Conservation (phyloP, 2,113 vertebrate species). For the Hylia prasina region DNA sequence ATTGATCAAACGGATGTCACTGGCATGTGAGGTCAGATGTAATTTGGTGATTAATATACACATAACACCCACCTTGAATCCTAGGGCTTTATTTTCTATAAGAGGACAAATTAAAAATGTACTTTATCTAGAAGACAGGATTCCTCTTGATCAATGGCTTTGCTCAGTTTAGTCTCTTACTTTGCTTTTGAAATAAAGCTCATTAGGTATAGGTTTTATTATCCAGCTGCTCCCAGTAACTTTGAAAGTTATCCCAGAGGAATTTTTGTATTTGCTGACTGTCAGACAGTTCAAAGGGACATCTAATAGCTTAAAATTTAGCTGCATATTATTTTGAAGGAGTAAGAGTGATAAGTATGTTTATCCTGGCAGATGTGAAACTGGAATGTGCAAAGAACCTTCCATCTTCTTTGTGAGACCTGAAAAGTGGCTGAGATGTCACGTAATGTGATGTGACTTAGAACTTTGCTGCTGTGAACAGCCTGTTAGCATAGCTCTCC, state of each 20-base stretch:
- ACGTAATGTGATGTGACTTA: background rate
- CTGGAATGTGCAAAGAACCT: background rate
- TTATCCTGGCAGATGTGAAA: background rate
- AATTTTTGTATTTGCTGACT: background rate
- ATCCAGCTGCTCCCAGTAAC: background rate
- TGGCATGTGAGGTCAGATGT: background rate
- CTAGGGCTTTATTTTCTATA: background rate
- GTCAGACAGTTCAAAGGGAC: background rate
- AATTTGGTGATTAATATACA: background rate
- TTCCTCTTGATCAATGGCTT: background rate
- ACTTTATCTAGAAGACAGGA: background rate
- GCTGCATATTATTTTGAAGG: background rate
- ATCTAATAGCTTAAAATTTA: constrained; percentile 4
- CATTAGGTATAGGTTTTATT: background rate
- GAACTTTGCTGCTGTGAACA: background rate
- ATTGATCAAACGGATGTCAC: background rate
- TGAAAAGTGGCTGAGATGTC: background rate
- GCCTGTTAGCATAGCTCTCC: background rate
- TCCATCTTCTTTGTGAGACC: background rate
- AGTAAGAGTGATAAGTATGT: background rate
- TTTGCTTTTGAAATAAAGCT: background rate
- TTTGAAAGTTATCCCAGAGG: background rate
- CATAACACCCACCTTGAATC: background rate
- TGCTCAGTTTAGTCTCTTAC: background rate
- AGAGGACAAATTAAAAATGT: background rate